Evolutionary conservation across 2,113 vertebrate species (phyloP), one percentile per base, ranked within the genome.

Genomic region (Saccopteryx bilineata): DNA sequence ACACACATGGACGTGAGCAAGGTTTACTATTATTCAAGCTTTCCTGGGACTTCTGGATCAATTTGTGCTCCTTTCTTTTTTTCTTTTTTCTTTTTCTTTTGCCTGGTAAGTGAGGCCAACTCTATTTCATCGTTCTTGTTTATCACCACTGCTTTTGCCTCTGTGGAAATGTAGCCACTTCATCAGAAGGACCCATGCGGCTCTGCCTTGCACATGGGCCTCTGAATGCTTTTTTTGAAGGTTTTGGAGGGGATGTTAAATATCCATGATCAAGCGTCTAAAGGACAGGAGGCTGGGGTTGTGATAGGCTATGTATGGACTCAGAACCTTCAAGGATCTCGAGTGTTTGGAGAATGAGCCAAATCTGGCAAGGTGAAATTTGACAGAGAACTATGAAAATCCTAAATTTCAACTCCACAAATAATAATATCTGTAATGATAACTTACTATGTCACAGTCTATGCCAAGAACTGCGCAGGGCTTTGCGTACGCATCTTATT

Each of bases 1-100:
- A 13, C 6, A 1, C 12, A 13, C 28, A 1, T 7, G 50, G 75
- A 15, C 2, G 0, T 0, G 10, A 7, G 17, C 52, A 24, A 12
- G 9, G 56, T 0, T 8, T 21, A 33, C 26, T 3, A 0, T 54
- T 5, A 18, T 18, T 2, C 1, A 9, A 90, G 39, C 33, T 9
- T 90, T 48, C 69, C 24, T 46, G 71, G 75, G 69, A 28, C 12
- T 7, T n/a, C 7, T 8, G 52, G 39, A 24, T 90, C 31, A 21
- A 14, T 23, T 26, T 11, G 21, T 5, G 5, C 46, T 50, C 46
- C 17, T 18, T 24, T 19, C 39, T 39, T 39, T 39, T 39, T 39
- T 39, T 39, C 39, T 39, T 39, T 39, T 39, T 39, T 39, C 39
- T 39, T 39, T 39, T 39, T 39, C 39, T 39, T 83, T n/a, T n/a